Evolutionary conservation across 2,113 vertebrate genomes (phyloP), one percentile per base, ranked within the genome.

Genomic region (Vombatus ursinus): DNA sequence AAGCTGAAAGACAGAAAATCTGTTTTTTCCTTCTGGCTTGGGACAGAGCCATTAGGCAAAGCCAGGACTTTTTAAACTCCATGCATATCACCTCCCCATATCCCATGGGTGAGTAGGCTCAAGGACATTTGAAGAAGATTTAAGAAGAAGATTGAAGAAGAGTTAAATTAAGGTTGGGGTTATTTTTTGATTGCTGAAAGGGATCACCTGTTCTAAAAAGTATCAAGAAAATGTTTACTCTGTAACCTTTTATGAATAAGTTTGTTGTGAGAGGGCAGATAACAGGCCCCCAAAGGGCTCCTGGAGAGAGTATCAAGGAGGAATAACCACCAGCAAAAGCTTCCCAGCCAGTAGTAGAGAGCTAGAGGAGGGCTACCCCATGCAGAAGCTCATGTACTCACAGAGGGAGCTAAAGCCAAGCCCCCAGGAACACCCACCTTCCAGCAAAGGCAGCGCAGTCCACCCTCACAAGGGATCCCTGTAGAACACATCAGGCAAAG

Each of bases 391-490:
- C 93, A 37, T 51, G 92, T 52, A 0, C 68, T 44, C 0, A 0
- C 37, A 52, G 95, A 50, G 68, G 94, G 92, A 94, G 93, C 50
- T 50, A 96, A 94, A 91, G 1, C 92, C 94, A 95, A 94, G 31
- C 10, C 94, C 92, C 50, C 77, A 97, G 93, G 95, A 91, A 93
- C 89, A 98, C 99, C 98, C 98, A 99, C 99, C 99, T 99, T 99
- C 99, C 99, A 99, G 98, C 99, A 99, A 89, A 99, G 99, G 28
- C 99, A 99, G 52, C 99, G 99, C 89, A 99, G 99, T 93, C 99
- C 99, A 91, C 99, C 99, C 98, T 99, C 99, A 98, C 99, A 99
- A 28, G 99, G 99, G 95, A 99, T 99, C 97, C 99, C 99, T 99
- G 98, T 44, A 95, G 96, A 96, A 98, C 96, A 97, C 51, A 97